Evolutionary conservation across 2,888 invertebrate genomes (phyloP).

Genomic region (Drosophila lacicola): DNA sequence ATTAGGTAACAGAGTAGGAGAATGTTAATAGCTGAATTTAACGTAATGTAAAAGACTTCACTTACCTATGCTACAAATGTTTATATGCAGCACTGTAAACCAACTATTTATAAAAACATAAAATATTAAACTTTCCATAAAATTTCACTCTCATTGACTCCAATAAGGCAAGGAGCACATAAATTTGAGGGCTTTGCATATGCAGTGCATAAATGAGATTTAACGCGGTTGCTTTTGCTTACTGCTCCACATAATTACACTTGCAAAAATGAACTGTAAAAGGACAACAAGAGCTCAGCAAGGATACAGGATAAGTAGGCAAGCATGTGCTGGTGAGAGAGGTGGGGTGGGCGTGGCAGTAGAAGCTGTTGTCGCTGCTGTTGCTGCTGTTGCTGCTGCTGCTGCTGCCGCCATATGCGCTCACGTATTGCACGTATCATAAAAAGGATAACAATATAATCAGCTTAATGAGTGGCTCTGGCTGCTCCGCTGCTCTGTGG

Average conservation of each 20-base stretch:
- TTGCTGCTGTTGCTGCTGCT: slow-evolving; percentile 53
- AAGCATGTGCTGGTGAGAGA: neutral
- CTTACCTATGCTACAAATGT: too few relatives aligned
- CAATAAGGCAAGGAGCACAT: slow-evolving; percentile 32
- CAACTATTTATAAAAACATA: neutral
- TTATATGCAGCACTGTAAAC: neutral
- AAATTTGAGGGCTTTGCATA: slow-evolving; percentile 44
- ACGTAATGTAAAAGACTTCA: neutral
- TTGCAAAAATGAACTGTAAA: slow-evolving; percentile 65
- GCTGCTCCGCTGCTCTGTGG: slow-evolving; percentile 43
- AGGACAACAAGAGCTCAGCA: slow-evolving; percentile 29
- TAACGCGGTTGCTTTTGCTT: slow-evolving; percentile 49
- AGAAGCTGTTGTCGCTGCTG: slow-evolving; percentile 56
- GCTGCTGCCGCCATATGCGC: slow-evolving; percentile 70
- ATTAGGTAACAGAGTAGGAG: neutral
- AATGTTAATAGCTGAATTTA: neutral
- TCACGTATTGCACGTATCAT: slow-evolving; percentile 81
- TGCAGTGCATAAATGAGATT: slow-evolving; percentile 57
- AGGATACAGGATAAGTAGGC: slow-evolving; percentile 9
- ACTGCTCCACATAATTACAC: slow-evolving; percentile 72
- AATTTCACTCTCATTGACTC: slow-evolving; percentile 7
- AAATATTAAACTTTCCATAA: neutral
- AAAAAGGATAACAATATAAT: slow-evolving; percentile 84
- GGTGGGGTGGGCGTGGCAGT: slow-evolving; percentile 8
- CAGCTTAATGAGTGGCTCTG: slow-evolving; percentile 83